These are phyloP conservation scores for Apis florea DNA, from an alignment of 1,140 invertebrate genomes.

Conservation along the genomic window DNA sequence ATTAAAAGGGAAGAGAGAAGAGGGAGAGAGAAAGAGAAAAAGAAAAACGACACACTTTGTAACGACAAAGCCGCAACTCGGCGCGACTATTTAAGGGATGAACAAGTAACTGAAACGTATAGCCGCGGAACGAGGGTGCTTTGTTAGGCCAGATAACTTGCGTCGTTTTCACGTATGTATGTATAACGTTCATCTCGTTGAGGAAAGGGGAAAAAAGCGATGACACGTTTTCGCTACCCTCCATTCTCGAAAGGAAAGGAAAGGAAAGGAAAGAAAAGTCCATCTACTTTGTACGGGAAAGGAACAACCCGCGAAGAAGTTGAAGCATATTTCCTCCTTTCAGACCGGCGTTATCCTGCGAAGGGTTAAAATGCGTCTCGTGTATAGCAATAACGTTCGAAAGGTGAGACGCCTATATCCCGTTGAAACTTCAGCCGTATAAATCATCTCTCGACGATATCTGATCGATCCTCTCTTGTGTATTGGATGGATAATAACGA, in stretches of 20 bases:
- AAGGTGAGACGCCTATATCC: background rate
- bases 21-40: background rate
- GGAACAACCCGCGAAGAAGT: slow-evolving; percentile 10
- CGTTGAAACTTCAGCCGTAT: slow-evolving; percentile 8
- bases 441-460: slow-evolving; percentile 1
- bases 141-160: slow-evolving; percentile 20
- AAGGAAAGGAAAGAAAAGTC: background rate
- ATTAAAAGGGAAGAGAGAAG: background rate
- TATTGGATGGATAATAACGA: too few species aligned
- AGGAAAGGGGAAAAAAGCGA: background rate
- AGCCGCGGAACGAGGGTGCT: background rate
- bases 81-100: slow-evolving; percentile 9
- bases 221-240: slow-evolving; percentile 11
- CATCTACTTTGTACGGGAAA: background rate
- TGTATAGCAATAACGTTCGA: slow-evolving; percentile 4
- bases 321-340: slow-evolving; percentile 1
- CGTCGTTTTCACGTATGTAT: background rate
- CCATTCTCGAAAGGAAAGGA: background rate
- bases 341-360: background rate
- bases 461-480: background rate
- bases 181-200: too few species aligned
- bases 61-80: background rate
- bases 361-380: slow-evolving; percentile 25
- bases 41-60: background rate
- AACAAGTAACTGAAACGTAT: slow-evolving; percentile 9